Evolutionary conservation across 1,140 invertebrate genomes (phyloP), one percentile per base, ranked within the genome.

Genomic region (Vanessa atalanta): DNA sequence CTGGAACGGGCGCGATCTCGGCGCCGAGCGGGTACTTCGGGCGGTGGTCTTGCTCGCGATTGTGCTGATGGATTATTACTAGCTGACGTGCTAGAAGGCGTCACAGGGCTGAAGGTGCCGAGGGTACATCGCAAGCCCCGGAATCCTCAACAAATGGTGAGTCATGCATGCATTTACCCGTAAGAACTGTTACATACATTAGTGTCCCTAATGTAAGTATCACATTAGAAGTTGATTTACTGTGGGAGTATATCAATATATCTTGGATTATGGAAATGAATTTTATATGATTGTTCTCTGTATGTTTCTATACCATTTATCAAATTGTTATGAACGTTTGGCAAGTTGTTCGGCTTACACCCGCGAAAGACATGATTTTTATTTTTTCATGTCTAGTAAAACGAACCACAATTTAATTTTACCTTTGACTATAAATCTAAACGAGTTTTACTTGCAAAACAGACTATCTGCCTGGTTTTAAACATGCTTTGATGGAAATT

Each of bases 61-160:
- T 96, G 98, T 83, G 96, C 96, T 14, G 98, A 99, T 94, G 98
- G 98, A 13, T 95, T 98, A 9, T 94, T 99, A 6, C 94, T 99
- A 65, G 97, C 97, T 9, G 97, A 99, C 85, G 96, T 99, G 83
- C 96, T 99, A 76, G 97, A 99, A 92, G 97, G 98, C 73, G 98
- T 99, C 94, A 98, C 97, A 53, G 97, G 96, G 83, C 97, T 97
- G 81, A 98, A 97, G 93, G 96, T 98, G 76, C 96, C 96, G 65
- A 96, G 98, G 89, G 95, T 98, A 57, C 96, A 97, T 88, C 94
- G 96, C 74, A 98, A 98, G 88, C 97, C 97, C 14, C 97, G 97
- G 85, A 97, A 95, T 79, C 95, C 96, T 26, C 95, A 97, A 83
- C 97, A 98, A 96, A 98, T 98, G 97, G 97, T 98, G 90, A 97